Evolutionary conservation across 1,140 invertebrate species (phyloP).

Genomic region (Nasonia giraulti): DNA sequence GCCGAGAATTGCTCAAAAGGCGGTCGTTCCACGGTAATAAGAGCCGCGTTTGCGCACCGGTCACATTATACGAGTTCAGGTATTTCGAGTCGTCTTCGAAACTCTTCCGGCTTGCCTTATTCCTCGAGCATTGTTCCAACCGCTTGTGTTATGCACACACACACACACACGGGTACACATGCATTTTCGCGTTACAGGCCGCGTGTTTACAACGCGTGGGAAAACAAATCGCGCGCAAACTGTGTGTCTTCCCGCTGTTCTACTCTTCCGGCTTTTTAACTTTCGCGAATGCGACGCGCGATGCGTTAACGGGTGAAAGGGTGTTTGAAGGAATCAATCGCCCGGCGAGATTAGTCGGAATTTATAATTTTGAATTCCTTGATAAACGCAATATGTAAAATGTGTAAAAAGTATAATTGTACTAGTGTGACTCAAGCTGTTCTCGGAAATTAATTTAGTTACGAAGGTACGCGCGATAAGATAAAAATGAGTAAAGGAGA

Average conservation of each 20-base stretch:
- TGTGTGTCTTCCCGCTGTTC: neutral
- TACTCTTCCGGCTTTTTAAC: neutral
- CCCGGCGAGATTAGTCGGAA: neutral
- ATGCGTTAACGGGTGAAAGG: neutral
- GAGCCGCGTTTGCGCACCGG: neutral
- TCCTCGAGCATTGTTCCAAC: neutral
- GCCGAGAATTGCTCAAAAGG: neutral
- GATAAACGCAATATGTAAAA: neutral
- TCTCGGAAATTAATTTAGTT: conserved; percentile 1
- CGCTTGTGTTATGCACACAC: neutral
- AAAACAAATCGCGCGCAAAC: neutral
- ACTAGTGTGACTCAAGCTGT: neutral
- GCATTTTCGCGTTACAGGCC: neutral
- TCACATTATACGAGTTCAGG: neutral
- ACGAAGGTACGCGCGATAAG: neutral
- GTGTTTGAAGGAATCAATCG: neutral
- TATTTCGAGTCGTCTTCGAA: conserved; percentile 18
- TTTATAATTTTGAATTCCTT: neutral
- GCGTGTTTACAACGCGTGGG: neutral
- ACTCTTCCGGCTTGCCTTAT: conserved; percentile 21
- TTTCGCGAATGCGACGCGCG: neutral
- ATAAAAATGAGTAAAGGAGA: neutral
- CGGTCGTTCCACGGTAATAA: too few species aligned
- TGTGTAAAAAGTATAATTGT: too few species aligned
- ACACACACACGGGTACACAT: neutral